These are phyloP conservation scores for Albula glossodonta DNA, from an alignment of 2,113 vertebrate species.

Conservation along the genomic window DNA sequence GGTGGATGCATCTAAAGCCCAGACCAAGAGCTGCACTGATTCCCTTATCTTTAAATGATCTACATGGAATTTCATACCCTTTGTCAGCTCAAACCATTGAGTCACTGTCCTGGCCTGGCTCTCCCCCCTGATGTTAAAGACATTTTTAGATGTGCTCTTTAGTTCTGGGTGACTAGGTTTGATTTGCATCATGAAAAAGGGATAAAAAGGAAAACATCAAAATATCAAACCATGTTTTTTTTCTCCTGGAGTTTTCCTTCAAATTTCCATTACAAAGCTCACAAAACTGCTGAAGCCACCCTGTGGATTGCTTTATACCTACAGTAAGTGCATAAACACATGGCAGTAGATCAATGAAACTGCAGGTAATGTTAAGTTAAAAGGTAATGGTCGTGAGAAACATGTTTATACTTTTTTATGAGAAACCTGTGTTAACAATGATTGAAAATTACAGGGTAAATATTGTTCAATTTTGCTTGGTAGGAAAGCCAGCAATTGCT, in stretches of 20 bases:
- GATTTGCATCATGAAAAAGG: background rate
- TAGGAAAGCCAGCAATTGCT: slow-evolving; percentile 95
- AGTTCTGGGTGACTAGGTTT: background rate
- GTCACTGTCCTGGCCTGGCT: background rate
- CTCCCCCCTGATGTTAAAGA: too few species aligned
- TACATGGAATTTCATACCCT: background rate
- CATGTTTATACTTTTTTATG: background rate
- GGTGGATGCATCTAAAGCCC: too few species aligned
- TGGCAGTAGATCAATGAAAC: too few species aligned
- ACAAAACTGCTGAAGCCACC: background rate
- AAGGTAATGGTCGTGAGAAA: background rate
- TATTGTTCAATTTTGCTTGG: background rate
- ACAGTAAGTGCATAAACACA: too few species aligned
- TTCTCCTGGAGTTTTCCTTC: background rate
- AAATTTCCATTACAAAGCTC: background rate
- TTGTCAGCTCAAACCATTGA: background rate
- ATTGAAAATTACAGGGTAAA: background rate
- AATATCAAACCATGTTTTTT: background rate
- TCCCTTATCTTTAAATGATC: background rate
- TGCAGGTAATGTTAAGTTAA: background rate
- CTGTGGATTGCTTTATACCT: too few species aligned
- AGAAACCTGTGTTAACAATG: background rate
- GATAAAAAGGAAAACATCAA: background rate
- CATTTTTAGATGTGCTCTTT: background rate
- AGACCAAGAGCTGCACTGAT: background rate